Base-by-base conservation (phyloP, 2,888 invertebrate genomes). In the Chymomyza procnemis region DNA sequence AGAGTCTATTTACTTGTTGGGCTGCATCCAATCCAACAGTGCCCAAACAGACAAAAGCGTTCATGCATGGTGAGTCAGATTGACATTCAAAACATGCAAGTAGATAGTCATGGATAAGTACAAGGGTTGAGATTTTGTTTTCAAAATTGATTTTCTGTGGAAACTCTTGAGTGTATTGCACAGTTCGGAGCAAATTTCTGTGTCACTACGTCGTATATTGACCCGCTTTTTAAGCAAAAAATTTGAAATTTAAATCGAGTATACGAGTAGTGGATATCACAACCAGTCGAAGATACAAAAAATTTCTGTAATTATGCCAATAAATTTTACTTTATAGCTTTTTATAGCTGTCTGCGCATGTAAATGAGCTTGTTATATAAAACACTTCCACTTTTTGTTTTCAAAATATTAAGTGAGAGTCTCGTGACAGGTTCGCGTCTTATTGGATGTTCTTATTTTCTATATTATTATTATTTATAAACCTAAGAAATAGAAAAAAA, bases 401-500 rank as follows among this genome's bases (percentile, higher is more conserved):
- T 41, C 0, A 41, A 12, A 41, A 41, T 2, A 41, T 41, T 41
- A 12, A 41, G 9, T 41, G 12, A 12, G 34, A 41, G 12, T 41
- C 34, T 41, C 34, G 34, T 41, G 34, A 41, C 9, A 41, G 12
- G 9, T 41, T 41, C 2, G 12, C 34, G 34, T 3, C 34, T 41
- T 12, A 1, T 41, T 41, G 1, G 6, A 41, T 41, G 34, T 12
- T 41, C 34, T 41, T 34, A 9, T 34, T 34, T 34, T 34, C 9
- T 34, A 34, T 9, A 34, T 9, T 34, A 34, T 34, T 34, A 5
- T 67, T 80, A 79, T 79, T 74, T 70, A 73, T 74, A 76, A 70
- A 55, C 48, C 18, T n/a, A 41, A 41, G 34, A 3, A 41, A 41
- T 3, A 41, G 34, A 41, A 3, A 12, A n/a, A 12, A 41, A 41